Evolutionary conservation across 2,113 vertebrate genomes (phyloP).

Genomic region (Pseudorasbora parva): DNA sequence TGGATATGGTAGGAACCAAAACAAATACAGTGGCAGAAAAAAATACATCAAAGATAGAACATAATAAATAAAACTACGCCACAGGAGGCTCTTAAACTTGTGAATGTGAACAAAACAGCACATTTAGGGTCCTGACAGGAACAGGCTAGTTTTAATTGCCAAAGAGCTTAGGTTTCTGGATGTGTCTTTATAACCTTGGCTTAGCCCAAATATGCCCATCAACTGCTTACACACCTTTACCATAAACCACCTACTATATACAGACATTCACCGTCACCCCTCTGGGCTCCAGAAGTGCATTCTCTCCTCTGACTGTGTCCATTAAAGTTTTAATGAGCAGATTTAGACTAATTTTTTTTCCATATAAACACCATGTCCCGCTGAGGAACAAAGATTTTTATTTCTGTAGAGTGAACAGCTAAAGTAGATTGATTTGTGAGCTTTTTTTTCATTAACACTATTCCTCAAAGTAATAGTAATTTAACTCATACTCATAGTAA

Average conservation of each 20-base stretch:
- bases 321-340: background rate
- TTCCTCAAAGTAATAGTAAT: no score
- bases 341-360: background rate
- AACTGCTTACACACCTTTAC: background rate
- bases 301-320: background rate
- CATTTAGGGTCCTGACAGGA: background rate
- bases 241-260: background rate
- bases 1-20: constrained; percentile 23
- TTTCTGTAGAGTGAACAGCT: background rate
- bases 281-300: background rate
- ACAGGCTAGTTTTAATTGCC: background rate
- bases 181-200: background rate
- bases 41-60: background rate
- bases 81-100: background rate
- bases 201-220: background rate
- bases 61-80: background rate
- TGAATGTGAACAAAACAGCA: background rate
- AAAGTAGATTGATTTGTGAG: background rate
- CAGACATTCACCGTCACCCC: background rate
- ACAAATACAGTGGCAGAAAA: background rate
- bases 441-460: background rate
- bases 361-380: background rate
- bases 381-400: background rate
- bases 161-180: background rate
- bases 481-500: no score